Base-by-base conservation (phyloP, 2,888 invertebrate genomes). In the Schizotus pectinicornis region DNA sequence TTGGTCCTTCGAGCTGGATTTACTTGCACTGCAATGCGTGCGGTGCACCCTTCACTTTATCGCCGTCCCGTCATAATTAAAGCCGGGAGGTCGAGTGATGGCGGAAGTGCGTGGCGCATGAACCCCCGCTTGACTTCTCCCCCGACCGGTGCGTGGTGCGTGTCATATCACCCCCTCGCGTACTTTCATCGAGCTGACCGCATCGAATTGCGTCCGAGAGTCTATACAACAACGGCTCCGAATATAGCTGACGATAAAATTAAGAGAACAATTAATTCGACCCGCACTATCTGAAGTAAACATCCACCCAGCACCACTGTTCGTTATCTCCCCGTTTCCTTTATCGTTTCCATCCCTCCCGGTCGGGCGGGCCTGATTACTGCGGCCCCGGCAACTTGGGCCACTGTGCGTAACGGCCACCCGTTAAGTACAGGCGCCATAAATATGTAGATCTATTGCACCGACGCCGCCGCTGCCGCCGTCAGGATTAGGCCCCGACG, bases 201-300 rank as follows among this genome's bases (percentile, higher is more conserved):
- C 54, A 42, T 59, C 49, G 54, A 54, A 58, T 58, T 47, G 47
- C 8, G 1, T 8, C 13, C 33, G 31, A 42, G 9, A 12, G 32
- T 42, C 31, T 5, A 42, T 11, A 22, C 32, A 42, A 38, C 35
- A 43, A 47, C 45, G 39, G 43, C 12, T 34, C 39, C 43, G 42
- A 50, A 53, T 52, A 41, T 48, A 49, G 56, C 67, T 64, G 69
- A 64, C 67, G 65, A 70, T 70, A 70, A 69, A 70, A 70, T 71
- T 71, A 71, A 69, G 70, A 67, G 67, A 65, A 67, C 69, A 71
- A 72, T 72, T 72, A 70, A 68, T 67, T 62, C 65, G 57, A 59
- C 55, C 67, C 46, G 34, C 41, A 51, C 51, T 67, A 67, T 67
- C 69, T 67, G 63, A 56, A 64, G 66, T 65, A 67, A 69, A 69